Evolutionary conservation across 2,797 vertebrate genomes (phyloP), one percentile per base, ranked within the genome.

Genomic region (Numenius phaeopus): DNA sequence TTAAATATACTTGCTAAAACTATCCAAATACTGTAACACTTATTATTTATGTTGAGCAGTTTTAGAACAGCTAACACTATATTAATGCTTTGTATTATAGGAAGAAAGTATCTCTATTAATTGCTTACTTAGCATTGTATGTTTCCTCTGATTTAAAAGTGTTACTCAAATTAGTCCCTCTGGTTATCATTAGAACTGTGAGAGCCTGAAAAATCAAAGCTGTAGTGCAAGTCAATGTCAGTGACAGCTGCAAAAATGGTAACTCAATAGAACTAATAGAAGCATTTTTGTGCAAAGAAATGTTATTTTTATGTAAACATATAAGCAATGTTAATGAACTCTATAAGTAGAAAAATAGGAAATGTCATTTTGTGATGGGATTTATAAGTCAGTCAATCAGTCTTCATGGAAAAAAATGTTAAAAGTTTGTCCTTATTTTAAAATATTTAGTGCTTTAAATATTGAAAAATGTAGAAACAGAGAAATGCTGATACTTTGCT

Each of bases 151-250:
- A 87, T 93, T 91, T 55, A 95, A 90, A 94, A 94, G 86, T 87
- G 73, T 95, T 96, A 54, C 71, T 87, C 82, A 94, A 91, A 97
- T 95, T 92, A 95, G 37, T 96, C 86, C 86, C 82, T 97, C 91
- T 95, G 81, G 79, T 97, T 97, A 85, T 94, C 93, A 93, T 96
- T 87, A 97, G 87, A 95, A 88, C 67, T 77, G 84, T 54, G 76
- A 96, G 66, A 94, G 75, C 57, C 72, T 96, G 88, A 91, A 90
- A 96, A 97, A 87, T 87, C 72, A 94, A 97, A 95, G 87, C 55
- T 88, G 54, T 76, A 92, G 42, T 86, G 76, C 66, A 96, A 96
- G 81, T 58, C 78, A 89, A 71, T 87, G 83, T 96, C 92, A 94
- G 69, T 87, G 88, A 93, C 88, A 96, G 86, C 89, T 96, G 94